These are phyloP conservation scores for Troides oblongomaculatus DNA, from an alignment of 2,888 invertebrate genomes.

Conservation along the genomic window DNA sequence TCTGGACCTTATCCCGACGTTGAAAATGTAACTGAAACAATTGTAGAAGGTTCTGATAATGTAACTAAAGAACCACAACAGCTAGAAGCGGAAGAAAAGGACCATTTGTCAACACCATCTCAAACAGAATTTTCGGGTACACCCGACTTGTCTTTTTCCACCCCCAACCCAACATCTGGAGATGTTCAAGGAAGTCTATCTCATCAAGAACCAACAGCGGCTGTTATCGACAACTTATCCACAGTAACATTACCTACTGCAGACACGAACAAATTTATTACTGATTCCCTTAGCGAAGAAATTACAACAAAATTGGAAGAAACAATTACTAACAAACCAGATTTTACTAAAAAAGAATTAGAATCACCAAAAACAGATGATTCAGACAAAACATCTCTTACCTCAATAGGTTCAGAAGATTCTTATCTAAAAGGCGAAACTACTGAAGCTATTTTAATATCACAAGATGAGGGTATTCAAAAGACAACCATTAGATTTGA, in stretches of 20 bases:
- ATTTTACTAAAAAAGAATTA: constrained; percentile 1
- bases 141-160: not conserved
- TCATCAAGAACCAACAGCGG: constrained; percentile 1
- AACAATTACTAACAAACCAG: constrained; percentile 1
- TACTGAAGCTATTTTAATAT: constrained; percentile 2
- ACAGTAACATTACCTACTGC: not conserved
- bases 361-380: constrained; percentile 5
- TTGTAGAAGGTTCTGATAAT: constrained; percentile 11
- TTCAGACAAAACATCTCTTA: constrained; percentile 10
- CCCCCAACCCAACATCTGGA: constrained; percentile 10
- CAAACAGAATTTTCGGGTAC: constrained; percentile 12
- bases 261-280: not conserved
- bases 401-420: not conserved
- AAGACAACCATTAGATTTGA: constrained; percentile 2
- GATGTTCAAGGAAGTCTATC: constrained; percentile 12
- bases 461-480: constrained; percentile 6
- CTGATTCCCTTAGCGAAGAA: constrained; percentile 3
- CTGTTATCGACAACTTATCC: constrained; percentile 12
- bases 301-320: constrained; percentile 11
- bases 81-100: constrained; percentile 2
- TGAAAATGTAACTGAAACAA: constrained; percentile 6
- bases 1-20: not conserved
- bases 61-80: constrained; percentile 1
- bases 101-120: not conserved
- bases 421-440: constrained; percentile 4